Evolutionary conservation across 2,113 vertebrate species (phyloP).

Genomic region (Solea solea): DNA sequence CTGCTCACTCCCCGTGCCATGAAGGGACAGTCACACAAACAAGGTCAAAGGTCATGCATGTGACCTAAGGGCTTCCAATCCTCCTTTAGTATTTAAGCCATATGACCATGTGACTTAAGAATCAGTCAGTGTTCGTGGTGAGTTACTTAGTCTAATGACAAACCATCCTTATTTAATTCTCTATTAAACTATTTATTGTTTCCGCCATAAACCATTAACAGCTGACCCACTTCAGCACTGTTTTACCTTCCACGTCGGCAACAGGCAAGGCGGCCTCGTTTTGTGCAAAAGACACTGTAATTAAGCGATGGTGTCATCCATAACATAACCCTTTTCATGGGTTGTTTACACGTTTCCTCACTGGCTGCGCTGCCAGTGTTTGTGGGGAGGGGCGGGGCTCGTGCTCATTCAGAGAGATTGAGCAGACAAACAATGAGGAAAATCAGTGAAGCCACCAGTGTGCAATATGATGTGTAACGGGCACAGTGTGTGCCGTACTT

Average conservation of each 20-base stretch:
- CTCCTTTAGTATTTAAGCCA: slow-evolving; percentile 26
- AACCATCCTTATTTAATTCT: neutral
- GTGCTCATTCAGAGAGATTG: slow-evolving; percentile 44
- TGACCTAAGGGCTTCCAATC: slow-evolving; percentile 35
- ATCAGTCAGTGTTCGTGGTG: neutral
- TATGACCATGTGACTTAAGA: slow-evolving; percentile 10
- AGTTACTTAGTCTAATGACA: neutral
- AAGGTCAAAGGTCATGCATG: slow-evolving; percentile 53
- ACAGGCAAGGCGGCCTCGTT: slow-evolving; percentile 9
- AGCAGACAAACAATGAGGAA: slow-evolving; percentile 53
- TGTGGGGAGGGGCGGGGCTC: slow-evolving; percentile 45
- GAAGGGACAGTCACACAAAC: slow-evolving; percentile 18
- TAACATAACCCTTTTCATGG: slow-evolving; percentile 59
- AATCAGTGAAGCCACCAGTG: slow-evolving; percentile 22
- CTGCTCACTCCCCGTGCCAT: neutral
- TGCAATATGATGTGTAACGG: slow-evolving; percentile 37
- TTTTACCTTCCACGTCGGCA: neutral
- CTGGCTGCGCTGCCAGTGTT: slow-evolving; percentile 39
- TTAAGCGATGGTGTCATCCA: slow-evolving; percentile 65
- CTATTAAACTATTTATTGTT: slow-evolving; percentile 5
- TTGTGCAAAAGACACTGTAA: slow-evolving; percentile 52
- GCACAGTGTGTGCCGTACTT: neutral
- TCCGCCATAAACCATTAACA: slow-evolving; percentile 17
- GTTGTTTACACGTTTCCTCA: slow-evolving; percentile 64
- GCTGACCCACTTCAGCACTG: slow-evolving; percentile 16